These are phyloP conservation scores for Homarus gammarus DNA, from an alignment of 2,888 invertebrate genomes.

Conservation along the genomic window DNA sequence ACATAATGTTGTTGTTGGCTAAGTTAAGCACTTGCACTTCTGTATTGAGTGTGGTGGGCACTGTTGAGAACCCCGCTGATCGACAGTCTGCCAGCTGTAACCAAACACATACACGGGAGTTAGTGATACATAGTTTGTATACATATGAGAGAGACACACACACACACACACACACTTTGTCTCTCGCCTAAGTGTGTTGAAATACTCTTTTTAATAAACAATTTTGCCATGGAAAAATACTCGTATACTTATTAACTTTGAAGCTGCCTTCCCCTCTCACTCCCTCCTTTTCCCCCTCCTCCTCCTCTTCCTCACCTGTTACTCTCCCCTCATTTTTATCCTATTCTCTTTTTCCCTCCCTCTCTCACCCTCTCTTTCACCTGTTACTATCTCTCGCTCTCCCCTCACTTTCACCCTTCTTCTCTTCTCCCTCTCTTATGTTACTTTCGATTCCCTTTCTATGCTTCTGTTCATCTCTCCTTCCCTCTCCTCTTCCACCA, in stretches of 20 bases:
- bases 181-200: no score
- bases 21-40: constrained; percentile 93
- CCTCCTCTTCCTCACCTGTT: no score
- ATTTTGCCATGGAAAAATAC: no score
- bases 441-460: no score
- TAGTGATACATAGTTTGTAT: neutral
- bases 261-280: neutral
- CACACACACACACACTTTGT: no score
- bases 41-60: constrained; percentile 87
- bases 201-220: no score
- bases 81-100: constrained; percentile 85
- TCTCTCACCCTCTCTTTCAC: neutral
- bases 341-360: neutral
- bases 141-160: neutral
- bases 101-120: no score
- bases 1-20: constrained; percentile 88
- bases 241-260: no score
- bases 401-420: neutral
- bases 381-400: no score
- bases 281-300: neutral
- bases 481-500: neutral
- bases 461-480: no score
- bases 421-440: no score
- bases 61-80: constrained; percentile 88
- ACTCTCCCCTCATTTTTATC: neutral